Base-by-base conservation (phyloP, 2,797 vertebrate species). In the Notolepis coatsorum region DNA sequence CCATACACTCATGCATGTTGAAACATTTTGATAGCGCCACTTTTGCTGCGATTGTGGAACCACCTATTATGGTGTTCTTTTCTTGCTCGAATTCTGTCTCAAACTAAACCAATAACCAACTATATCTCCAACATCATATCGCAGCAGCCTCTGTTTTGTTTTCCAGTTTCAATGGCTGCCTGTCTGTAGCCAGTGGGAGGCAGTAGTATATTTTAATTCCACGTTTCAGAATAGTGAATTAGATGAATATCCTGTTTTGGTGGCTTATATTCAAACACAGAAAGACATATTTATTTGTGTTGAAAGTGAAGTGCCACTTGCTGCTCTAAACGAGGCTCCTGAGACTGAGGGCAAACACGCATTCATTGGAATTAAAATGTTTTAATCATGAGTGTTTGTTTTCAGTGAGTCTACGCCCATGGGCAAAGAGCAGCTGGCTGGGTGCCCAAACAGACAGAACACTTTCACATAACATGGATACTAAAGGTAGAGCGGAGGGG, bases 181-280 rank as follows among this genome's bases (percentile, higher is more conserved):
- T 3, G 1, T 10, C 17, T 50, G 6, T 25, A 17, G 2, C 51
- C 31, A 2, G 45, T 17, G 49, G 42, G 25, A 21, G 17, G 10
- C 24, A 8, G 7, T 25, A 38, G n/a, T 42, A n/a, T 45, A 54
- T 59, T 54, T 43, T 15, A 43, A 43, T 54, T 33, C 5, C 50
- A 10, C 17, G 38, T 30, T 13, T 13, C 28, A 58, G 25, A 41
- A 1, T 69, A 73, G 72, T 27, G 17, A 50, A 64, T 67, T 69
- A 59, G 15, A 39, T 21, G 42, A 68, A 80, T 77, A 71, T 61
- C 50, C 57, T 68, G 43, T 58, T 48, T 62, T 46, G 9, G 31
- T 68, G 17, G 41, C 46, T 48, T 73, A 24, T 33, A 69, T 58
- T 52, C 54, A 48, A 61, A 61, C 58, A 25, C 47, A 51, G n/a